Conservation (phyloP, 2,113 vertebrate species). For the Martes martes region DNA sequence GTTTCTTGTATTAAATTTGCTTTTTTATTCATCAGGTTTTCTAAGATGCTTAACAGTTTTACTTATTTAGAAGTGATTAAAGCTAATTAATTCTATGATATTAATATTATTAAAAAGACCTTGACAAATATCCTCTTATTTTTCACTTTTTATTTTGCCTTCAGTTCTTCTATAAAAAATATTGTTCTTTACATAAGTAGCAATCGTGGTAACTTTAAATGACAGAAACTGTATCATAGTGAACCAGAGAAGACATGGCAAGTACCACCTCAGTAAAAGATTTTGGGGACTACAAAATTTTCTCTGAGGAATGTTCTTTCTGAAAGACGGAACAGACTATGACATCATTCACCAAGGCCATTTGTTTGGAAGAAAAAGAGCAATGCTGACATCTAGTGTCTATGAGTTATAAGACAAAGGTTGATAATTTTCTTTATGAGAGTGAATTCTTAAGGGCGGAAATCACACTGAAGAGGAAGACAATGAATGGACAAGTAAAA, state of each 20-base stretch:
- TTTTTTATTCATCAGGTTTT: background rate
- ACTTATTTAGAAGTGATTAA: background rate
- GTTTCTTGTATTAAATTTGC: background rate
- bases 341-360: background rate
- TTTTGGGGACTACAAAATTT: background rate
- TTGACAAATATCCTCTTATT: background rate
- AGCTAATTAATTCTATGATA: background rate
- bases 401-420: background rate
- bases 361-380: conserved; percentile 9
- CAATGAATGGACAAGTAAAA: background rate
- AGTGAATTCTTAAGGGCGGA: fast-evolving
- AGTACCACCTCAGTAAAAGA: background rate
- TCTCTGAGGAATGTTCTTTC: background rate
- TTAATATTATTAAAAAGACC: background rate
- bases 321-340: background rate
- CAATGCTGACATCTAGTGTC: conserved; percentile 80
- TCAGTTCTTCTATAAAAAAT: background rate
- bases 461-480: background rate
- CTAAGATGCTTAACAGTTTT: background rate
- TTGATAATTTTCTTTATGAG: background rate
- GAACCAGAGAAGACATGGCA: background rate
- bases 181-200: background rate
- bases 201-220: background rate
- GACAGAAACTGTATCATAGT: background rate
- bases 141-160: background rate